Evolutionary conservation across 2,113 vertebrate species (phyloP), one percentile per base, ranked within the genome.

Genomic region (Pteronura brasiliensis): DNA sequence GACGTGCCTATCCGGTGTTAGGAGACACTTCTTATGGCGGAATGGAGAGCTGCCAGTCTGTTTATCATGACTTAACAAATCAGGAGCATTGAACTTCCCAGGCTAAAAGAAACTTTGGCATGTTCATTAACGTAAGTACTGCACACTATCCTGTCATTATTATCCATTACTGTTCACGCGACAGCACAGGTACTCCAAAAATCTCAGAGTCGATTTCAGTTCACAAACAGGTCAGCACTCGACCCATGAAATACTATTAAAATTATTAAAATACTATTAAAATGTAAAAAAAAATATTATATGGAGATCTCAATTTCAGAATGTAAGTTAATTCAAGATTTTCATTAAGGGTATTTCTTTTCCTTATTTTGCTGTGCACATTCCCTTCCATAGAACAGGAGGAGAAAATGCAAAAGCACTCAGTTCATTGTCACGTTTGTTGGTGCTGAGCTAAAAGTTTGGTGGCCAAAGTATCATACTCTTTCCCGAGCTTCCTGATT

Each of bases 291-390:
- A 34, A 34, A 49, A 49, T n/a, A 1, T 84, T 80, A 52, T 29
- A 47, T 76, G 21, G 39, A 47, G 13, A 74, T 6, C 47, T 57
- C 74, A 25, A 81, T 15, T 55, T 55, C 52, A 77, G 84, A 79
- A 93, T 34, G 8, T n/a, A 86, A 80, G 77, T 55, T 61, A 61
- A 95, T 52, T 77, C 49, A 52, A 65, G 7, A 17, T 76, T 77
- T 96, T 52, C 27, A 29, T 79, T 93, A 93, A 44, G 29, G 42
- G 81, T 63, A 2, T 61, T 21, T 25, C 85, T 57, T 65, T 85
- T 39, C 25, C 49, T 86, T 76, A 5, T 67, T 92, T 93, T 44
- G 13, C 25, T 55, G 1, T 39, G 7, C 13, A 25, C 0, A 8
- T 44, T 55, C 6, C 23, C 29, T 42, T 93, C 21, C n/a, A 5